phyloP scores from a whole-genome alignment of 2,113 vertebrate species.

The Cololabis saira region DNA sequence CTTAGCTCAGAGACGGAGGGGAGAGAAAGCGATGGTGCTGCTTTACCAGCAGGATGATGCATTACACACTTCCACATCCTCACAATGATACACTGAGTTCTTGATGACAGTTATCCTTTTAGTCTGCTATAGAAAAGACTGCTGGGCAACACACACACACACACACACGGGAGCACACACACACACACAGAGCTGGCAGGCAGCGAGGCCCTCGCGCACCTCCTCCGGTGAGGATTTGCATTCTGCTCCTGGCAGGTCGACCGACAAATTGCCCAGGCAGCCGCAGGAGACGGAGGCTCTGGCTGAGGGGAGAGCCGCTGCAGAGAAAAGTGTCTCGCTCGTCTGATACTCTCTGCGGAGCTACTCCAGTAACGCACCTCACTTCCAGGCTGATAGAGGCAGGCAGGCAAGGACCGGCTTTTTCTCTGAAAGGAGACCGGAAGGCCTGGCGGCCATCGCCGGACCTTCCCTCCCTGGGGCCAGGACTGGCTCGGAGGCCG shows the following conservation, averaged over 20 bases:
- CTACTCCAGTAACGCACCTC: slow-evolving; percentile 55
- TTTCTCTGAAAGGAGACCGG: slow-evolving; percentile 57
- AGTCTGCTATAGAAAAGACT: slow-evolving; percentile 64
- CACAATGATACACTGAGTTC: slow-evolving; percentile 58
- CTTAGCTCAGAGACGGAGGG: slow-evolving; percentile 48
- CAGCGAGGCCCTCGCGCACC: slow-evolving; percentile 66
- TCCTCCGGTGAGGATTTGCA: slow-evolving; percentile 83
- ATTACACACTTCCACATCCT: slow-evolving; percentile 42
- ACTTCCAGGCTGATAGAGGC: slow-evolving; percentile 46
- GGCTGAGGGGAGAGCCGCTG: slow-evolving; percentile 60
- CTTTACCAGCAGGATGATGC: slow-evolving; percentile 53
- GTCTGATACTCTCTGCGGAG: slow-evolving; percentile 68
- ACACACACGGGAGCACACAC: slow-evolving; percentile 34
- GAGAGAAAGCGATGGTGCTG: slow-evolving; percentile 26
- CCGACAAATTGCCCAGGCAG: slow-evolving; percentile 82
- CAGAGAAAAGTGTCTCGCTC: slow-evolving; percentile 58
- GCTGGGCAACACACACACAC: slow-evolving; percentile 46
- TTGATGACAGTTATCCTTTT: slow-evolving; percentile 73
- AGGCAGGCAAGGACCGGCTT: slow-evolving; percentile 51
- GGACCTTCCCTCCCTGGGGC: slow-evolving; percentile 64
- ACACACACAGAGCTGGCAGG: slow-evolving; percentile 61
- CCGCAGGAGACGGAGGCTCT: slow-evolving; percentile 71
- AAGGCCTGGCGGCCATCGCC: slow-evolving; percentile 63
- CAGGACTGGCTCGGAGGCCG: slow-evolving; percentile 63
- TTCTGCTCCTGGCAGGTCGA: slow-evolving; percentile 83